phyloP scores from a whole-genome alignment of 2,797 vertebrate genomes.

The Varecia variegata region DNA sequence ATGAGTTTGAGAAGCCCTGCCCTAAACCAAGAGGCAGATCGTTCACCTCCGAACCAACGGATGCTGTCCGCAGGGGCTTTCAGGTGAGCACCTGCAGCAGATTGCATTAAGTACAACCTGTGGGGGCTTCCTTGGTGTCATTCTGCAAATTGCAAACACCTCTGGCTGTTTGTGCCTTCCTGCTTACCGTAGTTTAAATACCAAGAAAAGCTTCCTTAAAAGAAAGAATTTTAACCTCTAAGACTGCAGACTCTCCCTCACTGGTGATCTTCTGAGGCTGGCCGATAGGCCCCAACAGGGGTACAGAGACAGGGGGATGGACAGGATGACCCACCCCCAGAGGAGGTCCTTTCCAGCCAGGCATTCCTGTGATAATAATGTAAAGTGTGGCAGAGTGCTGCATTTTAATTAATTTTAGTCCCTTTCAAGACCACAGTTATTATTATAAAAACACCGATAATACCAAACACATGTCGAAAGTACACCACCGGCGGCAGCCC shows the following conservation, averaged over 20 bases:
- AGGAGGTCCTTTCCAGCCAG: not conserved
- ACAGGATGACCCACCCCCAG: not conserved
- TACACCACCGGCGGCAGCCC: slow-evolving; percentile 42
- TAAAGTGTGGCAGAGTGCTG: slow-evolving; percentile 47
- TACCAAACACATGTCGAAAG: slow-evolving; percentile 71
- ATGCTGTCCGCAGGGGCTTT: not conserved
- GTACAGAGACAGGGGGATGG: not conserved
- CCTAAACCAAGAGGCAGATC: not conserved
- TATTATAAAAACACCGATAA: slow-evolving; percentile 73
- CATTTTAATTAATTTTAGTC: slow-evolving; percentile 73
- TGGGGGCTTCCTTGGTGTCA: accelerated
- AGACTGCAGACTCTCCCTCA: not conserved
- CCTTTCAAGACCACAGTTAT: slow-evolving; percentile 69
- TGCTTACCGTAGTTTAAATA: not conserved
- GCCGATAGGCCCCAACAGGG: not conserved
- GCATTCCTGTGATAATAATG: slow-evolving; percentile 25
- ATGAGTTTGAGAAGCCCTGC: not conserved
- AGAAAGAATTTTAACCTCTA: not conserved
- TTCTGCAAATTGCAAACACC: accelerated
- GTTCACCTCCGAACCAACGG: not conserved
- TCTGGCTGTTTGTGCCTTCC: accelerated
- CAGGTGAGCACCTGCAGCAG: not conserved
- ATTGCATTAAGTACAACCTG: not conserved
- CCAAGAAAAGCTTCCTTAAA: not conserved
- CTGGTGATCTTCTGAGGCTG: not conserved